Base-by-base conservation (phyloP, 2,888 invertebrate species). In the Cryptocephalus primarius region DNA sequence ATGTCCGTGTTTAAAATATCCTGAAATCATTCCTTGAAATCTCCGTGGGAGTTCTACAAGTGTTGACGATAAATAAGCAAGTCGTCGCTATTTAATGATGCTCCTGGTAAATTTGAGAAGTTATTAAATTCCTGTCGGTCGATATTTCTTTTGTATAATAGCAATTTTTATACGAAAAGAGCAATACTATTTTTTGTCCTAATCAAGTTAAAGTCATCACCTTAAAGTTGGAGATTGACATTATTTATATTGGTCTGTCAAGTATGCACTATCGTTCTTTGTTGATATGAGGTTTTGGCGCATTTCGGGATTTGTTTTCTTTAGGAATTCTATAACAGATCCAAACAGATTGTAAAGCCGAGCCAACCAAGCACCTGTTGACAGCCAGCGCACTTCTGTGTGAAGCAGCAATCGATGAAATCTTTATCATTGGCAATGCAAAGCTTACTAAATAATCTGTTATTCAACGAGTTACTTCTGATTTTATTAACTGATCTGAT, bases 21-120 rank as follows among this genome's bases (percentile, higher is more conserved):
- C 44, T 60, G 48, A 55, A 61, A 60, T 47, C 54, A 53, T 32
- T 34, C 48, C 50, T 57, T 44, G 45, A 59, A 60, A 48, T 59
- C 56, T 45, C 42, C 10, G 47, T 60, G 40, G 33, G 61, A 55
- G 51, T 38, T 49, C 53, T 51, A 57, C 51, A 59, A 59, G 55
- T 57, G 55, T 60, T 60, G 53, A 55, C 52, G 48, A 53, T 58
- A 58, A n/a, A n/a, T n/a, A n/a, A n/a, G n/a, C n/a, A n/a, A n/a
- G n/a, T n/a, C n/a, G n/a, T n/a, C n/a, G n/a, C n/a, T 32, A 49
- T 53, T 40, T 8, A 31, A 43, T 48, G 12, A 33, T 48, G 41
- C 11, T 50, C 41, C 40, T 12, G 40, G 14, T 3, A 40, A n/a
- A n/a, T n/a, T n/a, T n/a, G n/a, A n/a, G n/a, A n/a, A n/a, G n/a